Evolutionary conservation across 2,113 vertebrate species (phyloP).

Genomic region (Arvicanthis niloticus): DNA sequence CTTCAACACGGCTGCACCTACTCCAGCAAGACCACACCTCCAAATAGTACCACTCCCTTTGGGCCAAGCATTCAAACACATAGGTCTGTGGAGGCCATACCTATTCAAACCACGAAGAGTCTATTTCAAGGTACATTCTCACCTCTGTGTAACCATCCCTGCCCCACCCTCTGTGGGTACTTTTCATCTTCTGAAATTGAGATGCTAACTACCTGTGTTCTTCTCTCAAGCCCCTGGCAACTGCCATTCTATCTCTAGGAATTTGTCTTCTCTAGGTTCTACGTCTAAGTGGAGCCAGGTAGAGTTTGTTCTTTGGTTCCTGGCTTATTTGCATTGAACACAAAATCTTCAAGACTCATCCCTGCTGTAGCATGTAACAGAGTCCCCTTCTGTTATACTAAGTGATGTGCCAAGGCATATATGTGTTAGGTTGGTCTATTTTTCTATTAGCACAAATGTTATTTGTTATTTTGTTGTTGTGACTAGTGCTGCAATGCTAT

Average conservation of each 20-base stretch:
- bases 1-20: too few relatives aligned
- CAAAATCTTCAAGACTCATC: background rate
- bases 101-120: background rate
- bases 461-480: background rate
- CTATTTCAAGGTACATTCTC: background rate
- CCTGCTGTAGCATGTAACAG: too few relatives aligned
- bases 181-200: background rate
- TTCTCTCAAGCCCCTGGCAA: background rate
- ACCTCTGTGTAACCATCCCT: too few relatives aligned
- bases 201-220: rapidly evolving
- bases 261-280: background rate
- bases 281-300: background rate
- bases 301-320: background rate
- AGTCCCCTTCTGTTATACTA: background rate
- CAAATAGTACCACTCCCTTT: too few relatives aligned
- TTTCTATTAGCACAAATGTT: background rate
- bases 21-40: too few relatives aligned
- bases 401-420: background rate
- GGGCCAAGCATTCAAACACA: too few relatives aligned
- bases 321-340: background rate
- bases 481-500: background rate
- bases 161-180: background rate
- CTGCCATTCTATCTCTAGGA: background rate
- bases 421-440: background rate
- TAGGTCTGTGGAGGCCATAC: too few relatives aligned